These are phyloP conservation scores for Puma concolor DNA, from an alignment of 2,113 vertebrate species.

Conservation along the genomic window DNA sequence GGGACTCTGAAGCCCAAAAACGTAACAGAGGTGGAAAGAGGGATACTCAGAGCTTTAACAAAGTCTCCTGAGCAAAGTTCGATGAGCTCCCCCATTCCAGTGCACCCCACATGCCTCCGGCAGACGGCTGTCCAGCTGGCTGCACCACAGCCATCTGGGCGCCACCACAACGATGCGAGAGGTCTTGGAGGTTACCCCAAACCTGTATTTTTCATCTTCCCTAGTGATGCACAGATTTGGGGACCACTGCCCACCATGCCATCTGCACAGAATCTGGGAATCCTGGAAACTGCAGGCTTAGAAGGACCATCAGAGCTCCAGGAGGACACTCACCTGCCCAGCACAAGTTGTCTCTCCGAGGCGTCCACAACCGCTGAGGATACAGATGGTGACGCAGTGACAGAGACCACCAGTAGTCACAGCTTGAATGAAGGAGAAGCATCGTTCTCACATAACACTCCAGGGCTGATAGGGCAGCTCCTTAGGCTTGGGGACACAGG, in stretches of 20 bases:
- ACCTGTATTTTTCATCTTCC: background rate
- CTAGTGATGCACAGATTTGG: background rate
- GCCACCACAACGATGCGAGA: background rate
- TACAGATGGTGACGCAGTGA: fast-evolving
- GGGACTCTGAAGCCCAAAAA: background rate
- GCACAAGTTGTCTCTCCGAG: fast-evolving
- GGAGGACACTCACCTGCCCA: background rate
- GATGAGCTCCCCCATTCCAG: fast-evolving
- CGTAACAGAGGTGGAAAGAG: background rate
- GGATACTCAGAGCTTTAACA: background rate
- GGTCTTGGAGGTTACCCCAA: background rate
- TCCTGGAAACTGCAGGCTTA: background rate
- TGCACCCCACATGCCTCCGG: background rate
- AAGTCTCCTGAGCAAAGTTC: background rate
- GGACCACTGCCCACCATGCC: too few species aligned
- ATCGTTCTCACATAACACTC: background rate
- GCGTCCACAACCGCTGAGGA: background rate
- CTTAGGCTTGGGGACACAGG: background rate
- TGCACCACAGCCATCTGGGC: background rate
- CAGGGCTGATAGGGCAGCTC: background rate
- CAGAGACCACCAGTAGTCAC: background rate
- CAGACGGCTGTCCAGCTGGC: background rate
- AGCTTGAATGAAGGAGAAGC: background rate
- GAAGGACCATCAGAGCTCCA: background rate
- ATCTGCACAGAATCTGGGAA: background rate